Evolutionary conservation across 2,113 vertebrate species (phyloP).

Genomic region (Myotis yumanensis): DNA sequence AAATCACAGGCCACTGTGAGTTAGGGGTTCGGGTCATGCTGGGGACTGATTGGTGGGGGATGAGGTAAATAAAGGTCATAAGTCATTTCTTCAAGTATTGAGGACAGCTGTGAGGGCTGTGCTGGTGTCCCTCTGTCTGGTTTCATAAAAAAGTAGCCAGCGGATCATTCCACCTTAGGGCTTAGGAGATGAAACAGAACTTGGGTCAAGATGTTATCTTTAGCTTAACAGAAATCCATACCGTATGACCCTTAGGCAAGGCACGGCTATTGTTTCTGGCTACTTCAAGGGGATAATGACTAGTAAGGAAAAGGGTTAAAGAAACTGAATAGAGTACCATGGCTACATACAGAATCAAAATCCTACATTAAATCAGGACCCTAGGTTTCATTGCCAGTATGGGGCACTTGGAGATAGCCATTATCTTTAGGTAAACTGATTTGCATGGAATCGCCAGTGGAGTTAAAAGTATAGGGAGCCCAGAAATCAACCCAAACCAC

Average conservation of each 20-base stretch:
- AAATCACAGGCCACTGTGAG: not conserved
- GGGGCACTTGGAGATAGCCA: too few species aligned
- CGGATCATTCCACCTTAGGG: not conserved
- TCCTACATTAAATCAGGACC: not conserved
- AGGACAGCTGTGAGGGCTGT: not conserved
- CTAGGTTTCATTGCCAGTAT: not conserved
- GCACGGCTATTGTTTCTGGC: too few species aligned
- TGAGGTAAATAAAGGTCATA: not conserved
- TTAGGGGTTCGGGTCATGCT: not conserved
- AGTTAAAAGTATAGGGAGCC: not conserved
- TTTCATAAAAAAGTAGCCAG: not conserved
- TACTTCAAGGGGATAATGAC: not conserved
- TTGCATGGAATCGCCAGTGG: rapidly evolving
- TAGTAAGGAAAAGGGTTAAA: not conserved
- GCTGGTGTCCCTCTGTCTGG: too few species aligned
- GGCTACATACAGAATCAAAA: not conserved
- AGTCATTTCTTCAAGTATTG: not conserved
- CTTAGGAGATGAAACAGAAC: not conserved
- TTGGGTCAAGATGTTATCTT: not conserved
- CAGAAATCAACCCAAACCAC: too few species aligned
- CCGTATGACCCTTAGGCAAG: not conserved
- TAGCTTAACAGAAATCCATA: not conserved
- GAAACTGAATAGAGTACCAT: not conserved
- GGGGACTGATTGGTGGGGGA: not conserved
- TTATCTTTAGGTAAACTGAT: not conserved